Conservation (phyloP, 2,888 invertebrate species). For the Drosophila atripex region DNA sequence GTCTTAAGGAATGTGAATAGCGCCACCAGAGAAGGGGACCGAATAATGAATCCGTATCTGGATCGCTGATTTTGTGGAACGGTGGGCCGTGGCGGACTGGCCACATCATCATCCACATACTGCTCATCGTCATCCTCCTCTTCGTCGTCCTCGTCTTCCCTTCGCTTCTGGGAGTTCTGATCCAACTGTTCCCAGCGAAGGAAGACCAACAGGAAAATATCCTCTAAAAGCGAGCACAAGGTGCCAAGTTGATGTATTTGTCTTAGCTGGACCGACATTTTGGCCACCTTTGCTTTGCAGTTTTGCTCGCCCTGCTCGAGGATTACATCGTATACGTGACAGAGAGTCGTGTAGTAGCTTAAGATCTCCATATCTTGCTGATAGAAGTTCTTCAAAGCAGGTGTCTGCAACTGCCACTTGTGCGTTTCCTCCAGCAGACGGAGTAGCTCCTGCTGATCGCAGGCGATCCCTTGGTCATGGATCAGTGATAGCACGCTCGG, state of each 20-base stretch:
- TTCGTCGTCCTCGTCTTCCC: slow-evolving; percentile 43
- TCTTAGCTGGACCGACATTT: slow-evolving; percentile 74
- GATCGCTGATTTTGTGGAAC: slow-evolving; percentile 28
- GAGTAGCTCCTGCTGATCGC: slow-evolving; percentile 72
- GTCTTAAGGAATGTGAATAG: slow-evolving; percentile 79
- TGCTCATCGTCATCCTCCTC: slow-evolving; percentile 60
- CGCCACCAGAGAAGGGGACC: slow-evolving; percentile 63
- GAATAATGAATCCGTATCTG: slow-evolving; percentile 79
- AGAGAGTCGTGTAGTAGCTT: slow-evolving; percentile 76
- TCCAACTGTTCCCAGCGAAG: slow-evolving; percentile 82
- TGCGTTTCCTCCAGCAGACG: slow-evolving; percentile 70
- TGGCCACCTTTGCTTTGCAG: slow-evolving; percentile 62
- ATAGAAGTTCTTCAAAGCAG: slow-evolving; percentile 56
- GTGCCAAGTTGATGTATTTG: slow-evolving; percentile 75
- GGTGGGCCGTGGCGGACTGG: slow-evolving; percentile 38
- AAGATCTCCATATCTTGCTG: slow-evolving; percentile 77
- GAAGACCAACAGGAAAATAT: slow-evolving; percentile 80
- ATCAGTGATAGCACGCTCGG: slow-evolving; percentile 66
- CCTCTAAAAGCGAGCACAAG: slow-evolving; percentile 78
- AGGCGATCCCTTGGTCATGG: slow-evolving; percentile 64
- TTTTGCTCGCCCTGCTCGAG: slow-evolving; percentile 54
- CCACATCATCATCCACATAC: slow-evolving; percentile 61
- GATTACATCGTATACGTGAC: slow-evolving; percentile 76
- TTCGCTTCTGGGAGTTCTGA: slow-evolving; percentile 16
- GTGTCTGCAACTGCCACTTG: slow-evolving; percentile 74